Evolutionary conservation across 2,888 invertebrate species (phyloP).

Genomic region (Agrotis puta): DNA sequence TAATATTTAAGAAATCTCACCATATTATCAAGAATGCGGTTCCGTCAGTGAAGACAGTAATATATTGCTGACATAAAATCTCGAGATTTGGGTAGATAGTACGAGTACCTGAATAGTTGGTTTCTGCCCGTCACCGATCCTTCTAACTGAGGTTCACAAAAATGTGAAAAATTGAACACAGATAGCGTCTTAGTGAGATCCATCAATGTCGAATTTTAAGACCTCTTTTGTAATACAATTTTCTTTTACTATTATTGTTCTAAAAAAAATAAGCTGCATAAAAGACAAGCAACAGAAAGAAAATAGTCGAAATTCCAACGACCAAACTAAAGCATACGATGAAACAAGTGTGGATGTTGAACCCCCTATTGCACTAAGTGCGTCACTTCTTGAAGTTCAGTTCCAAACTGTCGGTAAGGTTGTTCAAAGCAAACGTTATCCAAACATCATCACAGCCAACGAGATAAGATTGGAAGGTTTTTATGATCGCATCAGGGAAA

Average conservation of each 20-base stretch:
- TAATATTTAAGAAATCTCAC: conserved; percentile 86
- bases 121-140: conserved; percentile 83
- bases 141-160: conserved; percentile 79
- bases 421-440: conserved; percentile 73
- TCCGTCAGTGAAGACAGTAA: conserved; percentile 84
- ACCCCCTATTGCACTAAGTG: conserved; percentile 3
- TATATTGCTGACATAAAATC: conserved; percentile 89
- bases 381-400: conserved; percentile 23
- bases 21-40: conserved; percentile 84
- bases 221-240: conserved; percentile 53
- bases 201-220: conserved; percentile 82
- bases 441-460: conserved; percentile 73
- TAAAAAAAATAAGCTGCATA: background rate
- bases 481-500: conserved; percentile 82
- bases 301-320: conserved; percentile 10
- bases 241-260: conserved; percentile 31
- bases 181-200: conserved; percentile 82
- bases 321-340: background rate
- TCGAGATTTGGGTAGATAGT: conserved; percentile 87
- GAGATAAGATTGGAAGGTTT: conserved; percentile 81
- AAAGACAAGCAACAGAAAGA: background rate
- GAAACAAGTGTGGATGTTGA: conserved; percentile 10
- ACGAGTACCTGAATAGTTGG: conserved; percentile 85
- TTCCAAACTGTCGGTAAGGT: conserved; percentile 32
- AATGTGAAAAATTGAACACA: conserved; percentile 84